Percentiles rank a stretch among this genome's conserved stretches.
Conservation (phyloP, 2,797 vertebrate genomes). For the Rhodeus uyekii region DNA sequence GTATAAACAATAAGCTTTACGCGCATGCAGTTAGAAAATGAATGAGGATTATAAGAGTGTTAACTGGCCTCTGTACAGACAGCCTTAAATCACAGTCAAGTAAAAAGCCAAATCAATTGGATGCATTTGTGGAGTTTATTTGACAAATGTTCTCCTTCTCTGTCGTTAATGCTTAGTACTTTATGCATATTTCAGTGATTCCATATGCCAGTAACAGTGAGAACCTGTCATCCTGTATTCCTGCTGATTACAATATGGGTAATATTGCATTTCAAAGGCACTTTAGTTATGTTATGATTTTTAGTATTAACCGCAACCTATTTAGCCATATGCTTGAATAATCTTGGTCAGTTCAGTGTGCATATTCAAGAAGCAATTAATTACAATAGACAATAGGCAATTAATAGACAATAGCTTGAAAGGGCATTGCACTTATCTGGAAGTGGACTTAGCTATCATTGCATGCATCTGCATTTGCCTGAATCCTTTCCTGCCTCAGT, state of each 20-base stretch:
- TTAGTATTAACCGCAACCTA: background rate
- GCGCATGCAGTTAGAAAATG: background rate
- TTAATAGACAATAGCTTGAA: conserved; percentile 25
- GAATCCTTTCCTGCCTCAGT: conserved; percentile 54
- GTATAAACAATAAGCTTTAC: background rate
- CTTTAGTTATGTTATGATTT: background rate
- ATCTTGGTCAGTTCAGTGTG: background rate
- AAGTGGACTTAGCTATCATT: conserved; percentile 16
- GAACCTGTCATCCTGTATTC: background rate
- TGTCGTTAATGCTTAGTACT: background rate
- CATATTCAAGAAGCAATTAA: conserved; percentile 15
- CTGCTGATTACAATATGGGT: background rate
- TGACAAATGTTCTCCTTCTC: background rate
- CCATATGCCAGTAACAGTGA: background rate
- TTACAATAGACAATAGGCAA: conserved; percentile 13
- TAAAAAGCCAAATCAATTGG: background rate
- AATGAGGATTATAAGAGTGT: background rate
- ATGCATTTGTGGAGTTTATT: background rate
- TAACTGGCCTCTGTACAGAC: background rate
- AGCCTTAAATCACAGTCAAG: background rate
- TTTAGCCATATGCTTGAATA: background rate
- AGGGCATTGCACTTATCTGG: conserved; percentile 50
- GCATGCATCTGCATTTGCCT: conserved; percentile 53
- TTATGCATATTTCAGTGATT: background rate
- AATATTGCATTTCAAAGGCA: background rate